Percentiles rank a stretch among this genome's conserved stretches.
Conservation (phyloP, 2,113 vertebrate genomes). For the Python bivittatus region DNA sequence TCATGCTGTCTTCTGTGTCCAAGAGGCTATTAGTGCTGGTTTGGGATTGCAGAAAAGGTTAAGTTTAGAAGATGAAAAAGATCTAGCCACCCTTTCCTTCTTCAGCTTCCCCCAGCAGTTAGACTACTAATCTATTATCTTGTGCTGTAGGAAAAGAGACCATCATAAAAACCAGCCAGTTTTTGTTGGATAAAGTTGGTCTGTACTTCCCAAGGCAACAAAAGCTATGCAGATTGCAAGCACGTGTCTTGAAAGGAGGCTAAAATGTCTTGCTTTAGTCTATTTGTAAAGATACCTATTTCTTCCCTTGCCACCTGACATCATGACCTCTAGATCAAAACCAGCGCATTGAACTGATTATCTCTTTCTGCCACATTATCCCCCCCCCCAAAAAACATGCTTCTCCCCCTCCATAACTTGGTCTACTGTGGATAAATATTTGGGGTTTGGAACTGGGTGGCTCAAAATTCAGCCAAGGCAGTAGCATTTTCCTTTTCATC, state of each 20-base stretch:
- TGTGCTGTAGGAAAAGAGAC: background rate
- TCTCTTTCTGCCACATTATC: too few species aligned
- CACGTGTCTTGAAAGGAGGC: background rate
- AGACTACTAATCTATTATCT: background rate
- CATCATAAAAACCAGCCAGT: background rate
- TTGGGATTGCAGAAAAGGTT: background rate
- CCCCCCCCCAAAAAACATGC: background rate
- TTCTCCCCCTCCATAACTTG: background rate
- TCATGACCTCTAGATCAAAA: background rate
- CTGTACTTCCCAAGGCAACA: background rate
- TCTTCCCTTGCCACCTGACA: background rate
- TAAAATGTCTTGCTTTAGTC: background rate
- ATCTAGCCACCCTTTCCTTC: background rate
- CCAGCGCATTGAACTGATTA: background rate
- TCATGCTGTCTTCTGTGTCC: background rate
- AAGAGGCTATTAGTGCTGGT: background rate
- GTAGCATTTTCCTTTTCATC: background rate
- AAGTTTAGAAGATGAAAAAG: background rate
- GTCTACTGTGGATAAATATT: background rate
- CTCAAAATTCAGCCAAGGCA: background rate
- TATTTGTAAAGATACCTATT: background rate
- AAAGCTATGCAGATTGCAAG: background rate
- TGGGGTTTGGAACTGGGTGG: background rate
- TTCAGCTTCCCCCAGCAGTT: background rate
- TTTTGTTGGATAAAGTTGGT: background rate